A percentile compares a stretch with the other conserved stretches of the same genome.
These are phyloP conservation scores for Falcunculus frontatus DNA, from an alignment of 2,113 vertebrate genomes.

Conservation along the genomic window DNA sequence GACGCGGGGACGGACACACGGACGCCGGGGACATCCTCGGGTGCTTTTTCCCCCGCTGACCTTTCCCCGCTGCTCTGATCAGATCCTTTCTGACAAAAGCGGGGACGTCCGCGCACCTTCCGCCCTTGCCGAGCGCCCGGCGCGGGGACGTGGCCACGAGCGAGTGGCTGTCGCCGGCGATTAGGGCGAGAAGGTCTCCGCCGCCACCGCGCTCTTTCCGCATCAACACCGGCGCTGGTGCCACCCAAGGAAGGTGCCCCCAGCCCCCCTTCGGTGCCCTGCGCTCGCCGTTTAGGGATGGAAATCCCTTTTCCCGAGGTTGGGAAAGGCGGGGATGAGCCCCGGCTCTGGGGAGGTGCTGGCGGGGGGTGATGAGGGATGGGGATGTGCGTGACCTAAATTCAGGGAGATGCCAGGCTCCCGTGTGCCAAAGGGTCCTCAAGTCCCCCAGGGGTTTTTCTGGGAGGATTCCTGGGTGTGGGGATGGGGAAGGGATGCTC, in stretches of 20 bases:
- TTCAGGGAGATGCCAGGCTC: neutral
- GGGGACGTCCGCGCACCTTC: slow-evolving; percentile 19
- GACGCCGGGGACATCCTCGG: neutral
- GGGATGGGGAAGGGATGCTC: neutral
- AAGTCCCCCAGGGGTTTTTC: accelerated
- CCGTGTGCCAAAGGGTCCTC: accelerated
- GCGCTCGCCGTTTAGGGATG: neutral
- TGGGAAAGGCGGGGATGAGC: neutral
- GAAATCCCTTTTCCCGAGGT: neutral
- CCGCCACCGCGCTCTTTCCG: slow-evolving; percentile 68
- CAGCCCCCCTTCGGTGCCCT: accelerated
- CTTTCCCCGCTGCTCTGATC: slow-evolving; percentile 38
- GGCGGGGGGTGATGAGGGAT: neutral
- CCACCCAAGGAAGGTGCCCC: neutral
- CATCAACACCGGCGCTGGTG: slow-evolving; percentile 52
- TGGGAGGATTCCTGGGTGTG: accelerated
- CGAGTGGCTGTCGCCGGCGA: slow-evolving; percentile 44
- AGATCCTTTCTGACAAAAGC: slow-evolving; percentile 39
- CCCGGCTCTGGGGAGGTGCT: neutral
- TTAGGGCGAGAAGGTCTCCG: slow-evolving; percentile 66
- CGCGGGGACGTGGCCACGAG: neutral
- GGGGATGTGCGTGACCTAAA: neutral
- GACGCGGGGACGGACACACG: neutral
- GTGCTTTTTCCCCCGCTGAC: neutral
- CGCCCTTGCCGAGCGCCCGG: neutral